phyloP scores from a whole-genome alignment of 2,888 invertebrate genomes.

The Nymphalis polychloros region DNA sequence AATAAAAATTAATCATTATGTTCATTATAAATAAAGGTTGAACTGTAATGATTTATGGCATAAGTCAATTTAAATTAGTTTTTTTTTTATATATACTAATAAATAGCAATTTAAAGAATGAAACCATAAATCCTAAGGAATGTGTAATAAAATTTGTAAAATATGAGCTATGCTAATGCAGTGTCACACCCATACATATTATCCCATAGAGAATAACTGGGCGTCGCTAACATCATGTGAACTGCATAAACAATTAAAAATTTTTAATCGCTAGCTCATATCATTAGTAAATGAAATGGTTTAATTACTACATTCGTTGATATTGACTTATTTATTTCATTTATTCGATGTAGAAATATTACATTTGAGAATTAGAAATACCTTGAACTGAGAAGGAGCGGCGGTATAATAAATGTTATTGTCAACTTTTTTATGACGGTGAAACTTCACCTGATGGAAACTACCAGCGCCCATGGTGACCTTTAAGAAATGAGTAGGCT shows the following conservation, averaged over 20 bases:
- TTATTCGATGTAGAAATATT: too few species aligned
- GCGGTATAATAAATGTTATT: too few species aligned
- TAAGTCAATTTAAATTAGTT: not conserved
- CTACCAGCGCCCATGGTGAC: too few species aligned
- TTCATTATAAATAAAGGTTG: too few species aligned
- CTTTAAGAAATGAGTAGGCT: too few species aligned
- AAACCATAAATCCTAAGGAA: slow-evolving; percentile 23
- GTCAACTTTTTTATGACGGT: too few species aligned
- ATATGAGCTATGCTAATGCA: slow-evolving; percentile 27
- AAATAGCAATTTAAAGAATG: not conserved
- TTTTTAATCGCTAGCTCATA: not conserved
- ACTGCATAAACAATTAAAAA: slow-evolving; percentile 10
- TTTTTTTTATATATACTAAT: not conserved
- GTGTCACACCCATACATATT: slow-evolving; percentile 26
- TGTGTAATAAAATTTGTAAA: slow-evolving; percentile 26
- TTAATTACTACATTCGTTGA: slow-evolving; percentile 4
- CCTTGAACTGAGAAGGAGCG: too few species aligned
- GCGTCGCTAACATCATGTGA: slow-evolving; percentile 5
- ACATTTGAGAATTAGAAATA: too few species aligned
- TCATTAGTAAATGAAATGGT: slow-evolving; percentile 3
- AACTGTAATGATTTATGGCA: too few species aligned
- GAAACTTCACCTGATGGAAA: too few species aligned
- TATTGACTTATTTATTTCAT: too few species aligned
- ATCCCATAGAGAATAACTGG: slow-evolving; percentile 19
- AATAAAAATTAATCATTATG: too few species aligned